Percentiles rank a stretch among this genome's conserved stretches.
phyloP scores from a whole-genome alignment of 2,797 vertebrate species.

The Poliocrania exsul region DNA sequence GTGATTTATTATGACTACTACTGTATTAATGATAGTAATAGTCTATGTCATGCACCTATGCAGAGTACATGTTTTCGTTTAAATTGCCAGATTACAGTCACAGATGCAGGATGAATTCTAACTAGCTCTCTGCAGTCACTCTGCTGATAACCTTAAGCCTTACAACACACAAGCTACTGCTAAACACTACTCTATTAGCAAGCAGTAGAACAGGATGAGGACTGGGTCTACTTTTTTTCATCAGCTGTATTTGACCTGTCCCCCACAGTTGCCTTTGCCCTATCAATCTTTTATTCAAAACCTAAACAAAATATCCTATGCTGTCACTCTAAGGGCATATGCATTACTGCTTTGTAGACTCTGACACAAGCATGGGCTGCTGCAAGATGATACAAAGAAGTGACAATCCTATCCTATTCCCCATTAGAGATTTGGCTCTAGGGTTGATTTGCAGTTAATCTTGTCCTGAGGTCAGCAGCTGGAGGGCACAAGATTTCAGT shows the following conservation, averaged over 20 bases:
- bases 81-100: slow-evolving; percentile 36
- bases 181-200: slow-evolving; percentile 31
- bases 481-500: background rate
- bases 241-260: slow-evolving; percentile 14
- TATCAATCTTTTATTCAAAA: slow-evolving; percentile 29
- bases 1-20: slow-evolving; percentile 51
- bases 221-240: background rate
- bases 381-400: background rate
- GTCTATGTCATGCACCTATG: slow-evolving; percentile 36
- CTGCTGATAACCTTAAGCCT: slow-evolving; percentile 66
- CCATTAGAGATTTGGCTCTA: background rate
- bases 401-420: background rate
- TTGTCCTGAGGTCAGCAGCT: background rate
- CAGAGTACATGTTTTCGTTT: slow-evolving; percentile 22
- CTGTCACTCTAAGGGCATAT: slow-evolving; percentile 1
- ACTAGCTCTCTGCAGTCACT: slow-evolving; percentile 46
- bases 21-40: slow-evolving; percentile 45
- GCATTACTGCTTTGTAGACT: background rate
- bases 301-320: background rate
- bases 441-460: background rate
- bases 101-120: slow-evolving; percentile 46
- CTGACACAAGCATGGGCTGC: background rate
- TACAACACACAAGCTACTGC: slow-evolving; percentile 35
- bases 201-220: background rate
- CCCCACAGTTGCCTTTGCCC: background rate